Conservation (phyloP, 64 coral and sea anemone species). For the Porites australiensis region DNA sequence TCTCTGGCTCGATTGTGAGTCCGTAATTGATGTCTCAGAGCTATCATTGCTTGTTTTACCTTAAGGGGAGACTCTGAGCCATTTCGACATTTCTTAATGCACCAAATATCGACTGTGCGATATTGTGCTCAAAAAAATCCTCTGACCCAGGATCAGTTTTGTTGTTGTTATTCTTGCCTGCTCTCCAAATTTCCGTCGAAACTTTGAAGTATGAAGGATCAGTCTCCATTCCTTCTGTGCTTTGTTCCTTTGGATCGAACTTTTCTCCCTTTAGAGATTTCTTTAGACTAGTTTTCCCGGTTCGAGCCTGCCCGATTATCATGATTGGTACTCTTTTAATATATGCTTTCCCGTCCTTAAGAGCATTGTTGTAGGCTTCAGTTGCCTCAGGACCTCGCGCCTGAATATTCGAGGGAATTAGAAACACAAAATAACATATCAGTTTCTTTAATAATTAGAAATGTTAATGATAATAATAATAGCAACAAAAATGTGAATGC, state of each 20-base stretch:
- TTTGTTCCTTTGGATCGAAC: not conserved
- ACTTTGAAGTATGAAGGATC: not conserved
- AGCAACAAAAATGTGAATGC: too few species aligned
- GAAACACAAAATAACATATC: too few species aligned
- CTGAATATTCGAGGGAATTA: not conserved
- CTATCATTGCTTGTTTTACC: not conserved
- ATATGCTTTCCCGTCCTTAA: not conserved
- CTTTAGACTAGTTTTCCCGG: too few species aligned
- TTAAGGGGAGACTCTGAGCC: too few species aligned
- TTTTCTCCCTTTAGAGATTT: too few species aligned
- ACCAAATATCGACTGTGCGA: not conserved
- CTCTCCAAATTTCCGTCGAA: not conserved
- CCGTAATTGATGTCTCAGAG: not conserved
- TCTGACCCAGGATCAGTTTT: too few species aligned
- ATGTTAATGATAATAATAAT: too few species aligned
- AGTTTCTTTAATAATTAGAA: too few species aligned
- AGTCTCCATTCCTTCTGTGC: not conserved
- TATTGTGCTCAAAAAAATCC: not conserved
- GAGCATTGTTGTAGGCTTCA: not conserved
- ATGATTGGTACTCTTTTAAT: not conserved
- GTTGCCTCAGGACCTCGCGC: not conserved
- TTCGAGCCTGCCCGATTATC: not conserved
- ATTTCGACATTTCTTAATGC: not conserved
- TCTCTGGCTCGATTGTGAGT: not conserved
- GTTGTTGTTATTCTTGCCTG: not conserved